Evolutionary conservation across 2,797 vertebrate genomes (phyloP), one percentile per base, ranked within the genome.

Genomic region (Phrynocephalus forsythii): DNA sequence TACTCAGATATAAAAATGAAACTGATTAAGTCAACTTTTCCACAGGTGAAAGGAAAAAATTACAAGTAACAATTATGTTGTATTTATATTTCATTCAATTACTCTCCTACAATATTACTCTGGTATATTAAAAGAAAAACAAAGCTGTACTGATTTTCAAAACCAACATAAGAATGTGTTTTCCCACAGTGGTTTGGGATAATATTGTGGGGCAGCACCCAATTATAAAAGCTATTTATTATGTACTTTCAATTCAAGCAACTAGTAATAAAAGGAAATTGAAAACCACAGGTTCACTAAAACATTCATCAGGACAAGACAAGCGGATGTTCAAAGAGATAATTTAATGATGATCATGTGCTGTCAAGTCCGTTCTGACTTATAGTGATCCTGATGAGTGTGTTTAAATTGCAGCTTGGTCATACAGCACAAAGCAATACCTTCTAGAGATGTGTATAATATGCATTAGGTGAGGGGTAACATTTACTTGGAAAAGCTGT

Each of bases 301-400:
- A 73, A 73, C 56, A 84, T 81, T 63, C 22, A 56, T 87, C 22
- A 60, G 69, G 69, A 63, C 38, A 50, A 56, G 6, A 68, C 30
- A 83, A 83, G 80, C 24, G 50, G 50, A n/a, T 50, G 56, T 50
- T 50, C 20, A 83, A 52, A 88, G 50, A 79, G 48, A 71, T 83
- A 79, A 38, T 38, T 6, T 20, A 38, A 3, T 38, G 8, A 33
- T 38, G 8, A 33, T 56, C 9, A 56, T 56, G 52, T 56, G 38
- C 30, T 75, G 72, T 18, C 30, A 33, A 44, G 52, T 13, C 52
- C 9, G 13, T 56, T 56, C 52, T 56, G 52, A 56, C 52, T 56
- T 56, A 56, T 11, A 13, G 52, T 56, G 13, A 56, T 13, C 52
- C 52, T 56, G 52, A 56, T 56, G 9, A 56, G 33, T 5, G n/a